Percentiles rank a stretch among this genome's conserved stretches.
Conservation (phyloP, 2,797 vertebrate species). For the Spea hammondii region DNA sequence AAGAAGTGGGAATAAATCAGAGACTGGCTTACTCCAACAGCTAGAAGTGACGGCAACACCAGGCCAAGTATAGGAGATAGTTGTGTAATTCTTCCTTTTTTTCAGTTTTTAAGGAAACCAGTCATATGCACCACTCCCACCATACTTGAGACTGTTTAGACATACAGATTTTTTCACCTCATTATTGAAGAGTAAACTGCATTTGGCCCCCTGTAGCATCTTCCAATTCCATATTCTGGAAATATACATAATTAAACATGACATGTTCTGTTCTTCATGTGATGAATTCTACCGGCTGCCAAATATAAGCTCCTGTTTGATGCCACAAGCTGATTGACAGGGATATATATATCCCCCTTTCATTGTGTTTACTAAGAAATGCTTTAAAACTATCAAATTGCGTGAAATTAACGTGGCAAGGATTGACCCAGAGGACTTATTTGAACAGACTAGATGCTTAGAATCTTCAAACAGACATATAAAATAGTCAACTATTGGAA, state of each 20-base stretch:
- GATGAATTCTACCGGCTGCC: neutral
- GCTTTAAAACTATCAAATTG: constrained; percentile 32
- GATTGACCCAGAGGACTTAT: constrained; percentile 42
- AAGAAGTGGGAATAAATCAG: too few species aligned
- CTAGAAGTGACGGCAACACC: too few species aligned
- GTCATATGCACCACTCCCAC: too few species aligned
- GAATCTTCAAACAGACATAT: constrained; percentile 44
- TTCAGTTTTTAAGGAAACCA: too few species aligned
- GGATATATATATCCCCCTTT: constrained; percentile 31
- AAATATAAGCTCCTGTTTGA: neutral
- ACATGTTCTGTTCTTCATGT: constrained; percentile 21
- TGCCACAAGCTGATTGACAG: constrained; percentile 28
- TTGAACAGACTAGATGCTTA: constrained; percentile 34
- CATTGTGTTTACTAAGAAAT: constrained; percentile 32
- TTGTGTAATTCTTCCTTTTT: too few species aligned
- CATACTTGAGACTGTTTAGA: too few species aligned
- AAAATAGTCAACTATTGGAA: constrained; percentile 36
- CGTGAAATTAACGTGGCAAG: constrained; percentile 24
- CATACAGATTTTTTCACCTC: neutral
- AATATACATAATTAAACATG: constrained; percentile 26
- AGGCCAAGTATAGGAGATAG: too few species aligned
- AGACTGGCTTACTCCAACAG: too few species aligned
- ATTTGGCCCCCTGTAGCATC: neutral
- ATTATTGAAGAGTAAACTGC: neutral
- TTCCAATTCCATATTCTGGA: constrained; percentile 23